phyloP scores from a whole-genome alignment of 2,797 vertebrate species.

The Sparidentex hasta region DNA sequence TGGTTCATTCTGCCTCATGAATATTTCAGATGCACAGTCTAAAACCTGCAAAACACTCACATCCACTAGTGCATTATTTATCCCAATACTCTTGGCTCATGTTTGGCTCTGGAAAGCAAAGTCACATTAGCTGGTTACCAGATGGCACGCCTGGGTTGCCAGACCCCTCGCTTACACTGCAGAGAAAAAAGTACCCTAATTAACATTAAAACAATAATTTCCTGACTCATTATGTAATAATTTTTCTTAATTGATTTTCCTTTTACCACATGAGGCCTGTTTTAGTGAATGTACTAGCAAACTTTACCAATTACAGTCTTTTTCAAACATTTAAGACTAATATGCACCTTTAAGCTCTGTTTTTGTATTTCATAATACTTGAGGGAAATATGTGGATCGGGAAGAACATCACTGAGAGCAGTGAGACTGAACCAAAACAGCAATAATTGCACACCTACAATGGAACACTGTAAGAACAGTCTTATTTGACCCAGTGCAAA shows the following conservation, averaged over 20 bases:
- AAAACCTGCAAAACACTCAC: conserved; percentile 47
- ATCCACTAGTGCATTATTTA: conserved; percentile 49
- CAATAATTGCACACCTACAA: neutral
- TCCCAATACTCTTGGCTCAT: conserved; percentile 26
- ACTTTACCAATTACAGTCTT: neutral
- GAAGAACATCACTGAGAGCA: too few species aligned
- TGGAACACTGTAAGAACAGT: neutral
- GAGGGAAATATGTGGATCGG: too few species aligned
- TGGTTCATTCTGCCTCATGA: conserved; percentile 49
- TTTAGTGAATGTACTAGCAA: neutral
- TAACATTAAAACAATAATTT: neutral
- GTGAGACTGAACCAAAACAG: too few species aligned
- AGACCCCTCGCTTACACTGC: conserved; percentile 23
- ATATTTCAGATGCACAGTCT: conserved; percentile 47
- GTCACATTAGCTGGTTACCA: conserved; percentile 35
- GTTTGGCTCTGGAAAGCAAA: conserved; percentile 37
- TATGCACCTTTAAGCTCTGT: too few species aligned
- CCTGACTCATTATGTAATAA: neutral
- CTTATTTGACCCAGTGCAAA: too few species aligned
- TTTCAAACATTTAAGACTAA: neutral
- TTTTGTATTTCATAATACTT: too few species aligned
- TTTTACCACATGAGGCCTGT: too few species aligned
- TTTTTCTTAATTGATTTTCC: neutral
- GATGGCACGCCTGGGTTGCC: conserved; percentile 29
- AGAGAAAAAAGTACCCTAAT: neutral